These are phyloP conservation scores for Craniophora ligustri DNA, from an alignment of 2,888 invertebrate genomes.

Conservation along the genomic window DNA sequence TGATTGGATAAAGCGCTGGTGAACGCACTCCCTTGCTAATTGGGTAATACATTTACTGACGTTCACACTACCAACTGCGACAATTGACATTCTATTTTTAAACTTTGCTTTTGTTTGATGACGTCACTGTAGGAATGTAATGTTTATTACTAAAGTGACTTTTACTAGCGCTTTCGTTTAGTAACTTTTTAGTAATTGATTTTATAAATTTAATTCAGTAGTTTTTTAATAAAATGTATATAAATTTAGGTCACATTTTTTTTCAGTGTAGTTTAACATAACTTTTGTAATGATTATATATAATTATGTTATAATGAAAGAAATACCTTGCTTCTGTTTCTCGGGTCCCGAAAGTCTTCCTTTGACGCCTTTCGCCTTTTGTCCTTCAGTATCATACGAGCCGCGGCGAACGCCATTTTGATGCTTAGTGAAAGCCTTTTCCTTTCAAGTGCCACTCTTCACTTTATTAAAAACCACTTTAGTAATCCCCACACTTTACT, in stretches of 20 bases:
- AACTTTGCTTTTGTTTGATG: constrained; percentile 10
- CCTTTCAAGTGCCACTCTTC: constrained; percentile 59
- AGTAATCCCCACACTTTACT: constrained; percentile 2
- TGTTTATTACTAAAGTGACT: too few relatives aligned
- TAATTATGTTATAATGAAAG: background rate
- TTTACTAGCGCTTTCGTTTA: too few relatives aligned
- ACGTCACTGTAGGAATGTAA: constrained; percentile 2
- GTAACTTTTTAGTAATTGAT: background rate
- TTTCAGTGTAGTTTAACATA: too few relatives aligned
- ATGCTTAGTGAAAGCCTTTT: constrained; percentile 48
- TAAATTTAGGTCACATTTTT: too few relatives aligned
- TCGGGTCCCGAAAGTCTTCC: constrained; percentile 92
- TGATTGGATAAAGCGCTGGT: constrained; percentile 44
- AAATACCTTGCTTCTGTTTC: constrained; percentile 94
- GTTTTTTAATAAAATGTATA: too few relatives aligned
- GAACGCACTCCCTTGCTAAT: constrained; percentile 43
- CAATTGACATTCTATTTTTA: constrained; percentile 9
- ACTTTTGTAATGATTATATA: too few relatives aligned
- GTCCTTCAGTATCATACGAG: constrained; percentile 95
- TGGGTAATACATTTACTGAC: constrained; percentile 24
- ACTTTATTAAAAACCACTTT: constrained; percentile 43
- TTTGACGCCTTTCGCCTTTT: constrained; percentile 94
- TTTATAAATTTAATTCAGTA: background rate
- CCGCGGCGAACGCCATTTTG: constrained; percentile 95
- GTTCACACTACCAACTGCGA: constrained; percentile 3